phyloP scores from a whole-genome alignment of 2,113 vertebrate species.

The Bombycilla garrulus region DNA sequence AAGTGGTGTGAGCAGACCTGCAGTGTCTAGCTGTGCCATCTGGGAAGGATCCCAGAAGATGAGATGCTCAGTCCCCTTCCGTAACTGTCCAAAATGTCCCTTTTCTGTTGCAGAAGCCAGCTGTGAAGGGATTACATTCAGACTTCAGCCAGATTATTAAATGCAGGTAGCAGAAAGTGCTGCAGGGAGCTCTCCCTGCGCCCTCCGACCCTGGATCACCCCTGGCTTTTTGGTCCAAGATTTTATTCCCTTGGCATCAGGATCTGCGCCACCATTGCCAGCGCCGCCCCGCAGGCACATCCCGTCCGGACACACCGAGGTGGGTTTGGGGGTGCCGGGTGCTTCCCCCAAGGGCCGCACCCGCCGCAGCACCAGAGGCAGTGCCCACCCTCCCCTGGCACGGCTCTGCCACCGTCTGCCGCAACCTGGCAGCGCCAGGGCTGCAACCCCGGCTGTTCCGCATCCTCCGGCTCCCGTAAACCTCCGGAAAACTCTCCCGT shows the following conservation, averaged over 20 bases:
- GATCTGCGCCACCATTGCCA: not conserved
- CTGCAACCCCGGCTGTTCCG: not conserved
- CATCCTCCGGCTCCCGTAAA: not conserved
- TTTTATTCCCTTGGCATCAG: not conserved
- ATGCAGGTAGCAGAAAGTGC: not conserved
- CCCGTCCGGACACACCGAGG: not conserved
- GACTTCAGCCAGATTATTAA: not conserved
- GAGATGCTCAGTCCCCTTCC: not conserved
- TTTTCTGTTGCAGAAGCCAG: not conserved
- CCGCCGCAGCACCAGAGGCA: not conserved
- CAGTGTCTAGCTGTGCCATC: accelerated
- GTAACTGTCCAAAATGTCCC: not conserved
- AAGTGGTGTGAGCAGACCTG: not conserved
- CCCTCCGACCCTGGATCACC: not conserved
- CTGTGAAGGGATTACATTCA: not conserved
- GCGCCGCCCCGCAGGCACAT: not conserved
- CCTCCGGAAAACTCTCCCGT: not conserved
- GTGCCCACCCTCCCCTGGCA: not conserved
- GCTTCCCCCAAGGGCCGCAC: not conserved
- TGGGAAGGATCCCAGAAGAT: not conserved
- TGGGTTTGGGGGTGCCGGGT: not conserved
- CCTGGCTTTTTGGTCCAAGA: not conserved
- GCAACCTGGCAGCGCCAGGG: not conserved
- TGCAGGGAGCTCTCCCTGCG: not conserved
- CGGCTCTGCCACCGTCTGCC: not conserved